Evolutionary conservation across 2,113 vertebrate genomes (phyloP).

Genomic region (Chloroceryle aenea): DNA sequence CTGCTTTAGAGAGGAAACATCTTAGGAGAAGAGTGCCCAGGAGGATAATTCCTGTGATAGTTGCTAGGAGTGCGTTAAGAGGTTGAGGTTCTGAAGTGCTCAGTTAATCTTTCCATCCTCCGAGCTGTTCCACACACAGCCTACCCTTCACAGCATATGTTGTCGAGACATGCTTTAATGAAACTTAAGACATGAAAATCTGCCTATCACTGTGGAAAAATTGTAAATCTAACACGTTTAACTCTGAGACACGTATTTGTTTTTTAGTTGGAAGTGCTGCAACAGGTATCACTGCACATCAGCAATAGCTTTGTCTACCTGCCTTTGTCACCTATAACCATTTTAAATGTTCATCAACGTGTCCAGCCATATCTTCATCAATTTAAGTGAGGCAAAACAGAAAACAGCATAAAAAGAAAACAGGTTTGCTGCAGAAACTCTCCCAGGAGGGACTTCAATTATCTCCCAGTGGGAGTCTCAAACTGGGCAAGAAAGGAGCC

Average conservation of each 20-base stretch:
- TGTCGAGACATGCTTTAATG: background rate
- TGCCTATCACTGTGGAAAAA: background rate
- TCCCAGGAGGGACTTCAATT: conserved; percentile 23
- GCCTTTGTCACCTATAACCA: background rate
- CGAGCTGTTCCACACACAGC: background rate
- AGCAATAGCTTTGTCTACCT: background rate
- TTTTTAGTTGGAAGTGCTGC: background rate
- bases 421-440: background rate
- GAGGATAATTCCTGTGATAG: background rate
- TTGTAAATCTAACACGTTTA: background rate
- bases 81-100: background rate
- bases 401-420: background rate
- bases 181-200: background rate
- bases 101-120: background rate
- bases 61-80: background rate
- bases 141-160: background rate
- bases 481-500: background rate
- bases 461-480: conserved; percentile 29
- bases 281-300: background rate
- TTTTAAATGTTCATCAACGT: background rate
- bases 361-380: background rate
- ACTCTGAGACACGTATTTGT: background rate
- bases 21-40: background rate
- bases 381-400: background rate
- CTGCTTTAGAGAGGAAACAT: background rate